A percentile compares a stretch with the other conserved stretches of the same genome.
Evolutionary conservation across 1,140 invertebrate species (phyloP).

Genomic region (Hycleus cichorii): DNA sequence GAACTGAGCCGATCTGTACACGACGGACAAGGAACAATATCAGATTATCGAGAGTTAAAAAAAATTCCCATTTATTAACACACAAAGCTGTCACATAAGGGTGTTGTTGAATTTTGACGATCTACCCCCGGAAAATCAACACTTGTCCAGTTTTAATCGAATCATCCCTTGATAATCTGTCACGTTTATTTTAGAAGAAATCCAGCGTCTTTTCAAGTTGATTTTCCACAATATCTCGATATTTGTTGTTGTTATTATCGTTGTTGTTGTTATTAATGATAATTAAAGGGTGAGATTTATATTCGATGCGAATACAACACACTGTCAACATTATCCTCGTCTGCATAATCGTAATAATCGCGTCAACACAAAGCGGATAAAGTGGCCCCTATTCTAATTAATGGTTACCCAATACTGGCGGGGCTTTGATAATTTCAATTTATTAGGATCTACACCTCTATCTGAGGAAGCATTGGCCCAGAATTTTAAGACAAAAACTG

Average conservation of each 20-base stretch:
- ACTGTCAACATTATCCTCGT: conserved; percentile 10
- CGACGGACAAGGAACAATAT: conserved; percentile 37
- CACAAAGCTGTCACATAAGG: conserved; percentile 21
- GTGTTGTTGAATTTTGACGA: neutral
- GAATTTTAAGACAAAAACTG: conserved; percentile 7
- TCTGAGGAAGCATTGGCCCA: conserved; percentile 7
- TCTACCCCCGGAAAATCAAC: conserved; percentile 22
- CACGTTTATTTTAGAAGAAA: too few relatives aligned
- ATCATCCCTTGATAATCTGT: too few relatives aligned
- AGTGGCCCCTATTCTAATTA: conserved; percentile 17
- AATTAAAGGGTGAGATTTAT: conserved; percentile 4
- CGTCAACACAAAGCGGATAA: conserved; percentile 18
- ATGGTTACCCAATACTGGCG: conserved; percentile 18
- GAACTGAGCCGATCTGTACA: conserved; percentile 31
- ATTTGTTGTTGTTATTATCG: neutral
- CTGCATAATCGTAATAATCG: conserved; percentile 13
- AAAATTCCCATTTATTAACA: conserved; percentile 19
- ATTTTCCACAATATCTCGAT: too few relatives aligned
- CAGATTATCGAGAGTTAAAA: conserved; percentile 34
- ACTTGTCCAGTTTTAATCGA: conserved; percentile 30
- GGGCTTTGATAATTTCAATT: conserved; percentile 20
- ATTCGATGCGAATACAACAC: conserved; percentile 14
- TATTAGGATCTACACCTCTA: conserved; percentile 15
- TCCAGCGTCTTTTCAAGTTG: too few relatives aligned
- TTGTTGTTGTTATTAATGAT: conserved; percentile 10